A percentile compares a stretch with the other conserved stretches of the same genome.
phyloP scores from a whole-genome alignment of 2,797 vertebrate species.

The Huso huso region DNA sequence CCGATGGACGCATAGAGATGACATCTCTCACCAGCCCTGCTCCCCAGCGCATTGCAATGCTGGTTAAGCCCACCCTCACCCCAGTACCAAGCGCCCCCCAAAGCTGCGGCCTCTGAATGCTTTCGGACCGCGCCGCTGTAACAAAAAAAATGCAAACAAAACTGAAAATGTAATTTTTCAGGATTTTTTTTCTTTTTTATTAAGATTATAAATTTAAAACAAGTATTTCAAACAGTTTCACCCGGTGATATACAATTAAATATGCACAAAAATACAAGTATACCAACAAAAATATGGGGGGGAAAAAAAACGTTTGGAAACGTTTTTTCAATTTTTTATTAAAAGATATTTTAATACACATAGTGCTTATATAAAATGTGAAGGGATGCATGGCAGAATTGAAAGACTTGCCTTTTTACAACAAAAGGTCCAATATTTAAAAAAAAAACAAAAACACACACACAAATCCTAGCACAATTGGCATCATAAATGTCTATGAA shows the following conservation, averaged over 20 bases:
- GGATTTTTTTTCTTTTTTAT: constrained; percentile 43
- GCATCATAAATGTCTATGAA: constrained; percentile 56
- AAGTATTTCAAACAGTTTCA: constrained; percentile 88
- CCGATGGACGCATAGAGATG: too few relatives aligned
- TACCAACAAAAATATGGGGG: constrained; percentile 65
- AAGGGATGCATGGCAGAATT: constrained; percentile 59
- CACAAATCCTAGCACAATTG: constrained; percentile 68
- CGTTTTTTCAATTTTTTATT: constrained; percentile 44
- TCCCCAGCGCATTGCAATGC: too few relatives aligned
- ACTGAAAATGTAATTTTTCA: background rate
- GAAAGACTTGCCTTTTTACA: constrained; percentile 78
- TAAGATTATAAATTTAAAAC: constrained; percentile 89
- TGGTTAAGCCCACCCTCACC: too few relatives aligned
- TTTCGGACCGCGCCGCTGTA: too few relatives aligned
- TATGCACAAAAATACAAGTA: constrained; percentile 83
- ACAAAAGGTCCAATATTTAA: constrained; percentile 75
- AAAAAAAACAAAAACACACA: constrained; percentile 37
- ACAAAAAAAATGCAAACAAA: background rate
- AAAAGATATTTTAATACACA: constrained; percentile 63
- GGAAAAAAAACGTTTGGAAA: constrained; percentile 64
- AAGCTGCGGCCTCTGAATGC: too few relatives aligned
- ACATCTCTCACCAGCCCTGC: too few relatives aligned
- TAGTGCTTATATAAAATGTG: constrained; percentile 67
- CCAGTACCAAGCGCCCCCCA: too few relatives aligned
- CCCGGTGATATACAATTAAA: constrained; percentile 87